Evolutionary conservation across 2,888 invertebrate species (phyloP), one percentile per base, ranked within the genome.

Genomic region (Drosophila fulvimacula): DNA sequence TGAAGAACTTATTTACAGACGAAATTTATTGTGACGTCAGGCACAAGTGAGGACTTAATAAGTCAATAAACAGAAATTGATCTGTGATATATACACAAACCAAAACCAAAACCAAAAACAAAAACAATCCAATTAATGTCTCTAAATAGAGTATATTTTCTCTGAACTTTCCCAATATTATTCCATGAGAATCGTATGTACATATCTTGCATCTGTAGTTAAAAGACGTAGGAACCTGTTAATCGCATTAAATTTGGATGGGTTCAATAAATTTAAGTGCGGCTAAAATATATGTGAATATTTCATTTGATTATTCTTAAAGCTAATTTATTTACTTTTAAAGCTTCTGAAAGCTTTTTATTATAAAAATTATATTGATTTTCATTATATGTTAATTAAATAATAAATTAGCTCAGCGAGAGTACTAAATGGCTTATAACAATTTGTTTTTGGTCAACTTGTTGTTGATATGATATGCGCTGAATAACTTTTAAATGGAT

Each of bases 21-120:
- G 27, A 39, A 48, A 64, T 59, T 60, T 53, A 59, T n/a, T n/a
- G 56, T 76, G 78, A 76, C 76, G 76, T 76, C 76, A 76, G 38
- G 10, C 30, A 4, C 17, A 32, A 44, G 13, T 56, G 41, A 44
- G 42, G 13, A 32, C 38, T 9, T 17, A 52, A 65, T 48, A 38
- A 48, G 61, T 44, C 68, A 76, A 69, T 65, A 62, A 73, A 73
- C 49, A 65, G 44, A 30, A 69, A 69, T 73, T 65, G 73, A 71
- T 76, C 52, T 38, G 53, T 44, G 24, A 58, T 44, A 32, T 17
- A 21, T 17, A 27, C 15, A n/a, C 5, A 27, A 9, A 39, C 1
- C 27, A 52, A 5, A 17, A 15, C 15, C 5, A 21, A 32, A 19
- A 15, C 15, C 5, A 36, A 36, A n/a, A 46, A 46, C 27, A 48